phyloP scores from a whole-genome alignment of 2,888 invertebrate species.

The Artemia sinica region DNA sequence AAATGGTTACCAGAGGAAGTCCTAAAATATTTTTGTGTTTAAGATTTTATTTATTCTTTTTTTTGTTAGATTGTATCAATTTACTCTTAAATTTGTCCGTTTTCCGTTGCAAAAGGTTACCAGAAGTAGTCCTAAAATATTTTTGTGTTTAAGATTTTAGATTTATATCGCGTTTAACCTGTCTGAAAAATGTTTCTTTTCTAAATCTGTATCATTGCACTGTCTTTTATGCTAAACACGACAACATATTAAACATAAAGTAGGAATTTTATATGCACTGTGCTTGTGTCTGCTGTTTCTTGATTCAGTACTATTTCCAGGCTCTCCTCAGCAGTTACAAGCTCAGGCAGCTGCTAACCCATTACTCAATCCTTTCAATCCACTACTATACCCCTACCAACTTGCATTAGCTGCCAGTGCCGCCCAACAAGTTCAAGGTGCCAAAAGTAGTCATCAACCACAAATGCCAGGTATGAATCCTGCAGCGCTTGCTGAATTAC shows the following conservation, averaged over 20 bases:
- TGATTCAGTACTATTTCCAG: conserved; percentile 23
- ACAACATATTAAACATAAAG: conserved; percentile 3
- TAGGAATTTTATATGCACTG: conserved; percentile 22
- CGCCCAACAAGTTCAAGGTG: conserved; percentile 31
- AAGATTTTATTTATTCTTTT: no score
- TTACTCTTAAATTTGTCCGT: no score
- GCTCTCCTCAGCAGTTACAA: background rate
- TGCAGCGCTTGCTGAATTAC: conserved; percentile 50
- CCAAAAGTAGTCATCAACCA: conserved; percentile 37
- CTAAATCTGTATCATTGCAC: no score
- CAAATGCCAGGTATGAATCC: conserved; percentile 57
- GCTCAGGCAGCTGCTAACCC: conserved; percentile 18
- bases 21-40: no score
- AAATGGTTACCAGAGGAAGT: no score
- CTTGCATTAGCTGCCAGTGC: conserved; percentile 39
- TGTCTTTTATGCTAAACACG: no score
- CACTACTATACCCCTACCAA: conserved; percentile 72
- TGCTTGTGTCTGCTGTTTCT: conserved; percentile 21
- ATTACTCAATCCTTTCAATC: conserved; percentile 47
- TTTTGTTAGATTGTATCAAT: no score
- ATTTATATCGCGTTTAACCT: no score
- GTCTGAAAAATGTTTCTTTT: no score
- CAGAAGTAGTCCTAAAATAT: no score
- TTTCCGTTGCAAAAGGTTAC: no score
- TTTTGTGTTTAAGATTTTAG: no score